Conservation (phyloP, 1,140 invertebrate genomes). For the Caenorhabditis elegans region DNA sequence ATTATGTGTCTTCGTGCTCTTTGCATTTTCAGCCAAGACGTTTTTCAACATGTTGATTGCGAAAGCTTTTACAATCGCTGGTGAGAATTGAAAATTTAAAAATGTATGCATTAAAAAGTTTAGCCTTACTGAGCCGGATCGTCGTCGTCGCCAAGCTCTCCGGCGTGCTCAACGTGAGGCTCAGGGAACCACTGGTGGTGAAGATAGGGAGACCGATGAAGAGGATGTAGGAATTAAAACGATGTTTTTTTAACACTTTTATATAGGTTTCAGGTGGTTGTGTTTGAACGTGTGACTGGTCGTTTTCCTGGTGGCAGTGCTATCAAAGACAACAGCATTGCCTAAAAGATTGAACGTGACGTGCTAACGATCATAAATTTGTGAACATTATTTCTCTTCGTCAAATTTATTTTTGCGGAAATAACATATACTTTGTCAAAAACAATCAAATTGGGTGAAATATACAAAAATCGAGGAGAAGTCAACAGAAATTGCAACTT, state of each 20-base stretch:
- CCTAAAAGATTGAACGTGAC: background rate
- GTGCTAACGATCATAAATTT: background rate
- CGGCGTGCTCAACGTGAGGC: background rate
- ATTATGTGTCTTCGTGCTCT: background rate
- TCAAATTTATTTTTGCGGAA: background rate
- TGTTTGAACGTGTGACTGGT: background rate
- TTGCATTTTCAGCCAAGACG: background rate
- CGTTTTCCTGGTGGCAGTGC: background rate
- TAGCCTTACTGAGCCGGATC: conserved; percentile 8
- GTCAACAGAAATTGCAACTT: conserved; percentile 44
- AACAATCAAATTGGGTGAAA: background rate
- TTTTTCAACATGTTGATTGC: background rate
- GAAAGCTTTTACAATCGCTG: background rate
- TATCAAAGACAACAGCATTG: conserved; percentile 26
- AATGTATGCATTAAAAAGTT: background rate
- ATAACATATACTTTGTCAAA: background rate
- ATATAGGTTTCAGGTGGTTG: background rate
- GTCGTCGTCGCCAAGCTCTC: background rate
- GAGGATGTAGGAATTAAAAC: background rate
- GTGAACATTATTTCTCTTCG: background rate
- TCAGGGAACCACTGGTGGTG: background rate
- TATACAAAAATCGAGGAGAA: background rate
- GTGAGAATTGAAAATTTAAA: background rate
- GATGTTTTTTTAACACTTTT: too few species aligned
- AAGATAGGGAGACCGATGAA: background rate